Conservation (phyloP, 2,797 vertebrate species). For the Parauchenoglanis punctatus region DNA sequence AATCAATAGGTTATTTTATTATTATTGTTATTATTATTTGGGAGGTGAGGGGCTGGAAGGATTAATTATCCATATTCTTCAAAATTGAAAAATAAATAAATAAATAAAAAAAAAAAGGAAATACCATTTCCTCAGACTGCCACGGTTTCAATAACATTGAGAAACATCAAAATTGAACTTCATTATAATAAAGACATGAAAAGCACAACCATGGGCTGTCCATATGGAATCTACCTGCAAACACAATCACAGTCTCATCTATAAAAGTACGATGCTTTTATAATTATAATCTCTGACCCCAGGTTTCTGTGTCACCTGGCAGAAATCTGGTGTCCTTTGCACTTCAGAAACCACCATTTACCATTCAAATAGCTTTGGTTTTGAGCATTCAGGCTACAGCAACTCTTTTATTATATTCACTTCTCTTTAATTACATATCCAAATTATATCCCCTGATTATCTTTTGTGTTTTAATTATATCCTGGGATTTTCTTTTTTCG, state of each 20-base stretch:
- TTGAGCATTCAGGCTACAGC: neutral
- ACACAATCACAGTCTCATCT: neutral
- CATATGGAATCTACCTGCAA: neutral
- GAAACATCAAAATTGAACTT: neutral
- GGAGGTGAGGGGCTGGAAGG: too few relatives aligned
- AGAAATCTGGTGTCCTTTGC: neutral
- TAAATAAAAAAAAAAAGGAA: neutral
- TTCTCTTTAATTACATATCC: slow-evolving; percentile 1
- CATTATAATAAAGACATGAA: neutral
- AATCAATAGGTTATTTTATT: too few relatives aligned
- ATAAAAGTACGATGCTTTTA: too few relatives aligned
- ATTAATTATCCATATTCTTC: neutral
- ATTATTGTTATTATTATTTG: neutral
- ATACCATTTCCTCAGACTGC: neutral
- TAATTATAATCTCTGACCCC: neutral
- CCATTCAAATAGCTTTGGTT: neutral
- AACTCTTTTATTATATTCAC: neutral
- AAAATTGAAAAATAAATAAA: neutral
- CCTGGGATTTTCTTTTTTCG: neutral
- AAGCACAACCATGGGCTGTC: neutral
- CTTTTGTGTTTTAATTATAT: slow-evolving; percentile 26
- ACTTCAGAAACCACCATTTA: slow-evolving; percentile 4
- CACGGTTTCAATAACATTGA: neutral
- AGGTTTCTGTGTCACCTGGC: neutral
- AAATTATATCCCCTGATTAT: neutral